Evolutionary conservation across 1,140 invertebrate genomes (phyloP).

Genomic region (Hycleus cichorii): DNA sequence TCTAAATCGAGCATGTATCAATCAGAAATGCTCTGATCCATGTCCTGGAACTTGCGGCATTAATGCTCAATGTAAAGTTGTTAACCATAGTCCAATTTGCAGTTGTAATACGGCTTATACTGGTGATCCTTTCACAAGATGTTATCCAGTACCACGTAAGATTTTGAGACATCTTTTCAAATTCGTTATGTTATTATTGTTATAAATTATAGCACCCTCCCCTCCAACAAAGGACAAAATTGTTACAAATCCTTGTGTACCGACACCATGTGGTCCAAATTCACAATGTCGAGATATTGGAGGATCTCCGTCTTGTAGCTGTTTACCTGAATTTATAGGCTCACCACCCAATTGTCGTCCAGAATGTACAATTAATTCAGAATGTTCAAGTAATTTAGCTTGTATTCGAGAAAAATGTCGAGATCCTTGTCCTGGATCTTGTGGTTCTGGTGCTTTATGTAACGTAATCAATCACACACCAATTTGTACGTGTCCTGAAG

Average conservation of each 20-base stretch:
- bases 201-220: conserved; percentile 1
- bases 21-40: conserved; percentile 73
- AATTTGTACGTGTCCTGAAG: conserved; percentile 58
- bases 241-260: conserved; percentile 3
- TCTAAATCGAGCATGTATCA: conserved; percentile 63
- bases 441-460: conserved; percentile 60
- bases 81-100: conserved; percentile 79
- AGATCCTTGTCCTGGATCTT: conserved; percentile 67
- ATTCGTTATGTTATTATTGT: background rate
- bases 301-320: conserved; percentile 52
- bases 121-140: conserved; percentile 75
- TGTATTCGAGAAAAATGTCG: conserved; percentile 60
- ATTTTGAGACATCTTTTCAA: conserved; percentile 4
- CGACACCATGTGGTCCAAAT: conserved; percentile 49
- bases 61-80: conserved; percentile 68
- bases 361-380: conserved; percentile 63
- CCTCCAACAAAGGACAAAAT: background rate
- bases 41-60: conserved; percentile 72
- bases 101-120: conserved; percentile 62
- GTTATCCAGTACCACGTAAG: conserved; percentile 49
- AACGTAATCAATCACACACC: conserved; percentile 62
- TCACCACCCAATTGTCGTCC: conserved; percentile 44
- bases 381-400: conserved; percentile 57
- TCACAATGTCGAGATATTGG: conserved; percentile 52
- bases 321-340: conserved; percentile 41